Evolutionary conservation across 2,797 vertebrate species (phyloP).

Genomic region (Sebastes vulpes): DNA sequence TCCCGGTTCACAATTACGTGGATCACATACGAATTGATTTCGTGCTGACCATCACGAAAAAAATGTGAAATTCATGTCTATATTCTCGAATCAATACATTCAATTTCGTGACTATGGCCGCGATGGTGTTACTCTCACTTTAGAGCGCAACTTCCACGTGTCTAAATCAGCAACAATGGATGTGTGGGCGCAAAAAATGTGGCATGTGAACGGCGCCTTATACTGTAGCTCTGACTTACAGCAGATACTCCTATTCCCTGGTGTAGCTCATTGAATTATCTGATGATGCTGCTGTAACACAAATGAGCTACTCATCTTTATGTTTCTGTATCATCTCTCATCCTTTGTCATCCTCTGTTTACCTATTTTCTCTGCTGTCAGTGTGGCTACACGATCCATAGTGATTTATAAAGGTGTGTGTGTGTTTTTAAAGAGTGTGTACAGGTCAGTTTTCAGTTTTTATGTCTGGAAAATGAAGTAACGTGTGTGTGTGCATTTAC

Average conservation of each 20-base stretch:
- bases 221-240: background rate
- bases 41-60: too few species aligned
- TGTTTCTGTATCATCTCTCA: background rate
- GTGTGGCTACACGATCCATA: background rate
- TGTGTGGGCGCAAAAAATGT: too few species aligned
- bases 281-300: background rate
- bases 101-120: too few species aligned
- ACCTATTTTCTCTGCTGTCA: background rate
- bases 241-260: background rate
- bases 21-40: too few species aligned
- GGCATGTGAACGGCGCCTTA: background rate
- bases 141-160: too few species aligned
- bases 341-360: background rate
- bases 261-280: background rate
- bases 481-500: background rate
- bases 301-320: background rate
- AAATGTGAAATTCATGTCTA: too few species aligned
- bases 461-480: slow-evolving; percentile 2
- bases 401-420: background rate
- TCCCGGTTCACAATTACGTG: too few species aligned
- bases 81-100: too few species aligned
- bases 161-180: too few species aligned
- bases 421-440: background rate
- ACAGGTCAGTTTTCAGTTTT: slow-evolving; percentile 5
- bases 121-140: too few species aligned